phyloP scores from a whole-genome alignment of 1,140 invertebrate species.

The Drosophila watanabei region DNA sequence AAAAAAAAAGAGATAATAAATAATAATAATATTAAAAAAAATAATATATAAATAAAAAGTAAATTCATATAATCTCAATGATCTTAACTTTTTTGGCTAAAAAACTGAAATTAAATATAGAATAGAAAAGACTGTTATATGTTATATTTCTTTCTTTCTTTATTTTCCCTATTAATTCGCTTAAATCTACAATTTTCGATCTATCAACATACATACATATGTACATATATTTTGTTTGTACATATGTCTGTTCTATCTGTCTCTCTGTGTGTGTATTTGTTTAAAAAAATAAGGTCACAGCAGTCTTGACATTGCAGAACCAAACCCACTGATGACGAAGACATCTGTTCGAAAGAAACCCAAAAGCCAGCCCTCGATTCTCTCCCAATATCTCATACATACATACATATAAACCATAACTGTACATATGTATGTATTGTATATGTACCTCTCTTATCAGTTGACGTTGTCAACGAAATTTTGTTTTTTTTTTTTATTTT shows the following conservation, averaged over 20 bases:
- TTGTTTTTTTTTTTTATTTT: constrained; percentile 13
- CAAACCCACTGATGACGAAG: constrained; percentile 40
- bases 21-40: too few species aligned
- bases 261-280: constrained; percentile 15
- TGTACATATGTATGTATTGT: too few species aligned
- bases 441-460: constrained; percentile 60
- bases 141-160: neutral
- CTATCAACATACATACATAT: neutral
- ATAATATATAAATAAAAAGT: too few species aligned
- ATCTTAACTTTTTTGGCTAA: too few species aligned
- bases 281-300: constrained; percentile 72
- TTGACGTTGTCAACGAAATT: constrained; percentile 49
- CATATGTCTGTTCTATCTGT: neutral
- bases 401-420: neutral
- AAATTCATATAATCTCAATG: too few species aligned
- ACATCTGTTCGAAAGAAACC: constrained; percentile 13
- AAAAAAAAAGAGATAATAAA: too few species aligned
- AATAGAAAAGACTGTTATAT: neutral
- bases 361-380: neutral
- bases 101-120: too few species aligned
- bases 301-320: constrained; percentile 76
- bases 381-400: neutral
- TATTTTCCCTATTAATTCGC: neutral
- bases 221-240: neutral
- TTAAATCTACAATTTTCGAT: constrained; percentile 6